Base-by-base conservation (phyloP, 2,113 vertebrate genomes). In the Chaetodon auriga region DNA sequence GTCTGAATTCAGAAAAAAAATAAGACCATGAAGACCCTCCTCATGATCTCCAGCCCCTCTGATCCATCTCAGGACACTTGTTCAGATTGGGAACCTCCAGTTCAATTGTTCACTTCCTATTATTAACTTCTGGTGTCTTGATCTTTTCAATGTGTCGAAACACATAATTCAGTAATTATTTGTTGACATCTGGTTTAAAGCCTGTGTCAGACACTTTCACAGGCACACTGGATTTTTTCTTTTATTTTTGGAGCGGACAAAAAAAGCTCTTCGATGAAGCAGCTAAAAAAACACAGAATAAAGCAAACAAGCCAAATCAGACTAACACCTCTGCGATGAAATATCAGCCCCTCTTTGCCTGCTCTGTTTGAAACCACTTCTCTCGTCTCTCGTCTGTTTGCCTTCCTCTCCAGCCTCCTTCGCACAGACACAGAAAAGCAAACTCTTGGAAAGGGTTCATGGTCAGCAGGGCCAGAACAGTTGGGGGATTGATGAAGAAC, bases 381-480 rank as follows among this genome's bases (percentile, higher is more conserved):
- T 68, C 77, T 60, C 14, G 10, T 58, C 55, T 74, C 30, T 54
- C 1, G 9, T 57, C 6, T 68, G 4, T 41, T 15, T 6, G 12
- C 70, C 51, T 55, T 63, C 58, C 68, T 69, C 36, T 73, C 6
- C 58, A 60, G 55, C 41, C 57, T 38, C 55, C 36, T 71, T 75
- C 66, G 66, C 87, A 68, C 53, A 41, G 46, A 68, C 74, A 55
- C 57, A 61, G 62, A 19, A 72, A 82, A 80, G 58, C 82, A 85
- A 87, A 85, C 36, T 36, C 61, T 78, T 63, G 80, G 71, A 68
- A 5, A 80, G 61, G 36, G 51, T 54, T 72, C 65, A 38, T 57
- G 23, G 45, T 62, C 14, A 16, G 41, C 46, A 2, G 73, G 38
- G 69, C 14, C 80, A 55, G 64, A 70, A 14, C 49, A 80, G 48